Evolutionary conservation across 2,797 vertebrate genomes (phyloP).

Genomic region (Enteromius thamalakanensis): DNA sequence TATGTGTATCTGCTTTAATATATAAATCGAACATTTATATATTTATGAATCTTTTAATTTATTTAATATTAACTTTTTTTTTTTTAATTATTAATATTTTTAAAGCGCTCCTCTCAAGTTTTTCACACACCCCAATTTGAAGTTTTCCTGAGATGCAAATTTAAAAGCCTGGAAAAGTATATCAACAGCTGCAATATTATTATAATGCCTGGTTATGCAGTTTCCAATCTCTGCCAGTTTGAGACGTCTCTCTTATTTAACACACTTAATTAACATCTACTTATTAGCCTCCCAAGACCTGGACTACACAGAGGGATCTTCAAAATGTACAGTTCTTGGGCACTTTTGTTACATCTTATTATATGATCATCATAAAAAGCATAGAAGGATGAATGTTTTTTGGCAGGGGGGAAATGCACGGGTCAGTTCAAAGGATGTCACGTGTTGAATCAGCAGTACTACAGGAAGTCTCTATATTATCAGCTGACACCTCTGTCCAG

Average conservation of each 20-base stretch:
- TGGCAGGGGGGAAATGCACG: background rate
- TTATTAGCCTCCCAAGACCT: background rate
- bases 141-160: background rate
- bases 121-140: background rate
- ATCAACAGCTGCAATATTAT: too few relatives aligned
- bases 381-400: background rate
- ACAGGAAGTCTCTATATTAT: background rate
- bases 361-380: background rate
- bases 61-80: background rate
- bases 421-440: slow-evolving; percentile 2
- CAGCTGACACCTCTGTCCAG: background rate
- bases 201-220: background rate
- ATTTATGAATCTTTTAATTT: background rate
- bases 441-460: slow-evolving; percentile 16
- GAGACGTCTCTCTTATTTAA: background rate
- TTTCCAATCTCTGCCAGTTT: background rate
- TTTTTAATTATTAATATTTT: too few relatives aligned
- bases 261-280: background rate
- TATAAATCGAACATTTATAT: background rate
- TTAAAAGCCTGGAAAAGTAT: background rate
- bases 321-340: background rate
- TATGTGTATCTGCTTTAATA: background rate
- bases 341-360: background rate
- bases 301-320: background rate
- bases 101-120: background rate